Evolutionary conservation across 2,113 vertebrate species (phyloP), one percentile per base, ranked within the genome.

Genomic region (Catharus fuscescens): DNA sequence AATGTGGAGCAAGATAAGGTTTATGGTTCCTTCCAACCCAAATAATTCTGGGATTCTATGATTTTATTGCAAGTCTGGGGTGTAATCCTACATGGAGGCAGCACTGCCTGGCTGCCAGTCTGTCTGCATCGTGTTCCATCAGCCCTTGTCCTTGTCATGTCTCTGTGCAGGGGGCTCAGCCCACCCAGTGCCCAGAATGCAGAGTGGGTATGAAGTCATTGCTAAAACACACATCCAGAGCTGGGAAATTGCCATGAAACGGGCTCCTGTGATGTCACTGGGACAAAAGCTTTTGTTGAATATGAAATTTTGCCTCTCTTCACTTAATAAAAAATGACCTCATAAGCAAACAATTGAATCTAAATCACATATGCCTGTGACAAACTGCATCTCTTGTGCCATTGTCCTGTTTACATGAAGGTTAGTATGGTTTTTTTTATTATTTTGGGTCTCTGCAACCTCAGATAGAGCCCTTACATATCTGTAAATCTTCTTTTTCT

Each of bases 1-100:
- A 38, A 17, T 0, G 0, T 25, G 29, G 14, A 54, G 34, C 0
- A 0, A 23, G 21, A 26, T 16, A 12, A 69, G 8, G 5, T 62
- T 83, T 42, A 34, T 28, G 10, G 7, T 32, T 12, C 21, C 18
- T 62, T 48, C 62, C 48, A 28, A 24, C 18, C 25, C 12, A 48
- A 70, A 77, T 14, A 3, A 14, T 28, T 48, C 12, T 48, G 17
- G 11, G 25, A 48, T 61, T 89, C 40, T 42, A 7, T 29, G 4
- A 45, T 31, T 61, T 78, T 76, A 61, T n/a, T 76, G 6, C 36
- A 69, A n/a, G 21, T 26, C 7, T 67, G 14, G 24, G 28, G n/a
- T 72, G 19, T 48, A 80, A 59, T 77, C 16, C n/a, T 38, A 47
- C 29, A 29, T 50, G 42, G 25, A 88, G 34, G 19, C 26, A 77